phyloP scores from a whole-genome alignment of 2,888 invertebrate species.

The Leptinotarsa juncta region DNA sequence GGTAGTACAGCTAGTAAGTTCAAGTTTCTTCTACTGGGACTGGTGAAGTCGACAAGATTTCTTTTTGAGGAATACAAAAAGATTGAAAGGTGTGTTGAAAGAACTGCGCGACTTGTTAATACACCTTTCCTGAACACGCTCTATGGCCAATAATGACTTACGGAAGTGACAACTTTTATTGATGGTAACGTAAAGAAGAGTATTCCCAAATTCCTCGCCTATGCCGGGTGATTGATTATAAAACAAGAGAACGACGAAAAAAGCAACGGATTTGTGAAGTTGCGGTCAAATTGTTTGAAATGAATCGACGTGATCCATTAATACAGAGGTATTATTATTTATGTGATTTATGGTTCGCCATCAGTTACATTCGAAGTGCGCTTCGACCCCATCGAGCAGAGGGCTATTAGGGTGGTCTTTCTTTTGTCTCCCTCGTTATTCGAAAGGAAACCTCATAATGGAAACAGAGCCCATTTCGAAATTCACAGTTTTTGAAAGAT shows the following conservation, averaged over 20 bases:
- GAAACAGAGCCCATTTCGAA: neutral
- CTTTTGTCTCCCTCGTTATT: neutral
- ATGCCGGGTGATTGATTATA: slow-evolving; percentile 58
- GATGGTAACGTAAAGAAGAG: neutral
- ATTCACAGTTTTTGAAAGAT: neutral
- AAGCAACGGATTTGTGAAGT: slow-evolving; percentile 19
- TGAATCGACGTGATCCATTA: slow-evolving; percentile 16
- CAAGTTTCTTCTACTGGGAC: too few relatives aligned
- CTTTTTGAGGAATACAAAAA: too few relatives aligned
- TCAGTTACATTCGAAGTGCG: slow-evolving; percentile 1
- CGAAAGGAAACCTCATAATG: neutral
- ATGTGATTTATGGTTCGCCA: slow-evolving; percentile 4
- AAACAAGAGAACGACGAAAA: slow-evolving; percentile 50
- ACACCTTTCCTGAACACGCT: too few relatives aligned
- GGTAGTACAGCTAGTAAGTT: too few relatives aligned
- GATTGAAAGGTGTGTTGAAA: too few relatives aligned
- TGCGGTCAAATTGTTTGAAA: slow-evolving; percentile 26
- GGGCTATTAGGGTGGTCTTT: neutral
- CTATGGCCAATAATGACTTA: too few relatives aligned
- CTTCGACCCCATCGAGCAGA: neutral
- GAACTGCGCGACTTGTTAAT: too few relatives aligned
- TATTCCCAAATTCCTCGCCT: slow-evolving; percentile 44
- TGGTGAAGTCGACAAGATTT: too few relatives aligned
- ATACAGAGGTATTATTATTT: slow-evolving; percentile 11
- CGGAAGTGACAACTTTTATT: too few relatives aligned